Percentiles rank a stretch among this genome's conserved stretches.
Evolutionary conservation across 2,797 vertebrate genomes (phyloP).

Genomic region (Danio choprae): DNA sequence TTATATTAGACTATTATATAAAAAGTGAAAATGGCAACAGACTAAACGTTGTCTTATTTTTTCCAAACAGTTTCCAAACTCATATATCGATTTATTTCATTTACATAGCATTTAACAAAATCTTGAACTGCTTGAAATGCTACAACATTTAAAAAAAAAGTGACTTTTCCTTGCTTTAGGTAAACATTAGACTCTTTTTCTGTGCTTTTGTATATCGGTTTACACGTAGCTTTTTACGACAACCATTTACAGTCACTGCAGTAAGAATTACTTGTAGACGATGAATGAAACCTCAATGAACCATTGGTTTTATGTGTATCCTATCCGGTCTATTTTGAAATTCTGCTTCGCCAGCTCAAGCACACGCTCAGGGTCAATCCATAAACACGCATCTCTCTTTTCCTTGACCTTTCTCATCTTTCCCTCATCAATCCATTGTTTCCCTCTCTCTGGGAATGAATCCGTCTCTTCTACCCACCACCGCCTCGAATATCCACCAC

Average conservation of each 20-base stretch:
- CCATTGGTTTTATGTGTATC: conserved; percentile 1
- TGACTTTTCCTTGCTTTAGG: not conserved
- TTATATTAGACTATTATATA: too few species aligned
- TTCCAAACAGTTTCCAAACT: too few species aligned
- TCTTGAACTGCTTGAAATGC: not conserved
- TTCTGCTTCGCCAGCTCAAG: conserved; percentile 4
- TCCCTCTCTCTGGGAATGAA: conserved; percentile 29
- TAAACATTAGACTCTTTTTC: not conserved
- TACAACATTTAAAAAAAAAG: too few species aligned
- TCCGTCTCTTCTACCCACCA: not conserved
- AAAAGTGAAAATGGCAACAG: too few species aligned
- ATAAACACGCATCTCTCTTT: conserved; percentile 22
- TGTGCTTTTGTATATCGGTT: not conserved
- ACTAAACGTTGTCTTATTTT: too few species aligned
- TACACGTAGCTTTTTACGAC: not conserved
- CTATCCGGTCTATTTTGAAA: not conserved
- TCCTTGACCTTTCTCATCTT: conserved; percentile 51
- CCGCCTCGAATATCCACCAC: conserved; percentile 29
- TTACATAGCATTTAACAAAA: not conserved
- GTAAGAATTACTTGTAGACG: not conserved
- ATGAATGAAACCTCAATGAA: conserved; percentile 7
- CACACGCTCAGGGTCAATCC: conserved; percentile 15
- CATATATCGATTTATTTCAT: too few species aligned
- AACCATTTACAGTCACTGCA: not conserved
- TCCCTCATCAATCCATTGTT: conserved; percentile 19